Percentiles rank a stretch among this genome's conserved stretches.
These are phyloP conservation scores for Semnornis frantzii DNA, from an alignment of 2,113 vertebrate genomes.

Conservation along the genomic window DNA sequence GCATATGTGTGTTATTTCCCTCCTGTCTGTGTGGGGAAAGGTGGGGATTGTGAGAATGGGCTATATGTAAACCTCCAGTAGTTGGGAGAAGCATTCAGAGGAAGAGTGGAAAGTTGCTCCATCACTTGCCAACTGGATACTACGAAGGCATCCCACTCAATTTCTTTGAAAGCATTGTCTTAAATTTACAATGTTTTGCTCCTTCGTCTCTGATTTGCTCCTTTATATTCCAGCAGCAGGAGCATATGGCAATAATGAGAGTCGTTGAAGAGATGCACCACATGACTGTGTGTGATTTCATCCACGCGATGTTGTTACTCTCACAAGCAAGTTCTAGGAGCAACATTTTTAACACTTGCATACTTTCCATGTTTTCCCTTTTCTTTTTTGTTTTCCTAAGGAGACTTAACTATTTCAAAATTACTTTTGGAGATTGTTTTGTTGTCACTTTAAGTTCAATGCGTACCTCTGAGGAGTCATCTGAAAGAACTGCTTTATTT, in stretches of 20 bases:
- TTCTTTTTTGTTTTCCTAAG: not conserved
- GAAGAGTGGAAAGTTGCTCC: not conserved
- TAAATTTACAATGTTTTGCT: not conserved
- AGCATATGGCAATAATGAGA: not conserved
- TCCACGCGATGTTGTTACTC: not conserved
- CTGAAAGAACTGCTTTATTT: not conserved
- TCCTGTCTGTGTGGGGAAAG: too few relatives aligned
- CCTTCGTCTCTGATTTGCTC: not conserved
- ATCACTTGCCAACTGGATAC: not conserved
- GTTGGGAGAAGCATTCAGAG: not conserved
- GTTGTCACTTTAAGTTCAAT: not conserved
- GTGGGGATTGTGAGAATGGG: too few relatives aligned
- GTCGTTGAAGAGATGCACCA: not conserved
- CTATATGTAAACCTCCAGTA: not conserved
- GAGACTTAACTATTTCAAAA: not conserved
- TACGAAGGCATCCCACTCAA: not conserved
- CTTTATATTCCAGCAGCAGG: not conserved
- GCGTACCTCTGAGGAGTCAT: not conserved
- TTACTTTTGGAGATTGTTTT: not conserved
- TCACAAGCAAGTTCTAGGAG: not conserved
- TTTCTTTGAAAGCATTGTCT: not conserved
- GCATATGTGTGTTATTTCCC: too few relatives aligned
- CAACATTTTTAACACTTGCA: not conserved
- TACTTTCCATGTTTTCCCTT: not conserved
- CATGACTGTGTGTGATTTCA: accelerated